Percentiles rank a stretch among this genome's conserved stretches.
Evolutionary conservation across 2,888 invertebrate species (phyloP).

Genomic region (Bembecia ichneumoniformis): DNA sequence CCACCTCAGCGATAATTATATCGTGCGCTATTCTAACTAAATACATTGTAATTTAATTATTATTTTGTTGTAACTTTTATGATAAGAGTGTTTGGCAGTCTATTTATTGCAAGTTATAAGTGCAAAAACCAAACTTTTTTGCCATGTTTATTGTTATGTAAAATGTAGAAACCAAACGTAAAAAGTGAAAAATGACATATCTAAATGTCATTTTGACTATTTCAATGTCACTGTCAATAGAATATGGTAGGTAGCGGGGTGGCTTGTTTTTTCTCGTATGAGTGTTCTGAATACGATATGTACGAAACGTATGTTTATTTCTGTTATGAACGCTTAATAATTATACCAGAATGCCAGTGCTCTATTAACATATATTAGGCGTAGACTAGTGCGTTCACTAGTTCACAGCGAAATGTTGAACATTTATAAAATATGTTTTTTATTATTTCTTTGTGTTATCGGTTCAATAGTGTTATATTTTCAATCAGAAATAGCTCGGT

Average conservation of each 20-base stretch:
- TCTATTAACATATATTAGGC: slow-evolving; percentile 19
- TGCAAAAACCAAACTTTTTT: no score
- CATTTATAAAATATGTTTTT: slow-evolving; percentile 59
- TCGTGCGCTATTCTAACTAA: no score
- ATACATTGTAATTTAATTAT: no score
- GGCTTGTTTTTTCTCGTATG: slow-evolving; percentile 32
- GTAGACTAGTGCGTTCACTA: slow-evolving; percentile 28
- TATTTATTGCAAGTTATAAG: no score
- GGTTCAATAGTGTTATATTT: slow-evolving; percentile 60
- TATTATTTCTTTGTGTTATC: slow-evolving; percentile 57
- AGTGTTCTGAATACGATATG: slow-evolving; percentile 39
- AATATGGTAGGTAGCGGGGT: slow-evolving; percentile 11
- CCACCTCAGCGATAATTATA: no score
- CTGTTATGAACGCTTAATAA: slow-evolving; percentile 45
- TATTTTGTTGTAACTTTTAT: no score
- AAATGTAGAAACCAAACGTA: no score
- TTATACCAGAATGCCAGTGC: slow-evolving; percentile 44
- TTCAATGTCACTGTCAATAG: slow-evolving; percentile 1
- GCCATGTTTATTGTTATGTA: no score
- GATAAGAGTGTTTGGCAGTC: no score
- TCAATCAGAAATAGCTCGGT: slow-evolving; percentile 56
- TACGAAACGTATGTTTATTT: slow-evolving; percentile 34
- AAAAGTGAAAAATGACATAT: no score
- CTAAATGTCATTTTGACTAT: slow-evolving; percentile 2
- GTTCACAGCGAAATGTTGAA: slow-evolving; percentile 51